phyloP scores from a whole-genome alignment of 2,113 vertebrate genomes.

The Dermatemys mawii region DNA sequence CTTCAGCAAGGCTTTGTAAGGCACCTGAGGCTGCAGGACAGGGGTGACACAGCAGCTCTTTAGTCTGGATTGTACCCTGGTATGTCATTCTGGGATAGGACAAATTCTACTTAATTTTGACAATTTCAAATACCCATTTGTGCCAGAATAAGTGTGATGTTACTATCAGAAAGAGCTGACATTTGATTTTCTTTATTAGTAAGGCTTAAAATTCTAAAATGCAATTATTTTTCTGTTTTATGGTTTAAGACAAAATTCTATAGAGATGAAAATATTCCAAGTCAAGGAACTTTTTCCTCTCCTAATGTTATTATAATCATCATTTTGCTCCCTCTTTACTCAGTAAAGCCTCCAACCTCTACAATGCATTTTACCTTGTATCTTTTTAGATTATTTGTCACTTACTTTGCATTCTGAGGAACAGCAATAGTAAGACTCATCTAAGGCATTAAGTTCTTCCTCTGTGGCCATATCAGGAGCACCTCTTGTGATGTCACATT shows the following conservation, averaged over 20 bases:
- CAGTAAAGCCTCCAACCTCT: not conserved
- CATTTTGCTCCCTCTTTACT: not conserved
- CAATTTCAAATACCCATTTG: not conserved
- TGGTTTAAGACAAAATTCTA: not conserved
- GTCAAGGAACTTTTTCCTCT: not conserved
- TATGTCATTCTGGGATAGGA: not conserved
- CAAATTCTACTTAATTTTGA: not conserved
- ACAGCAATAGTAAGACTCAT: not conserved
- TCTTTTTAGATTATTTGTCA: not conserved
- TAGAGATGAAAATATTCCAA: not conserved
- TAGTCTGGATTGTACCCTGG: not conserved
- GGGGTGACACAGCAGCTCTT: not conserved
- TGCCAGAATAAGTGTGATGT: not conserved
- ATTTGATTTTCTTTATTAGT: not conserved
- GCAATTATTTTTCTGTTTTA: not conserved
- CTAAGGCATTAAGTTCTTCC: not conserved
- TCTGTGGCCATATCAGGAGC: constrained; percentile 28
- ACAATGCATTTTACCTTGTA: not conserved
- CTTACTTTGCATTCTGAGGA: constrained; percentile 17
- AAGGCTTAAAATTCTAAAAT: not conserved
- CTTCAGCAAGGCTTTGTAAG: not conserved
- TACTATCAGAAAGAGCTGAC: not conserved
- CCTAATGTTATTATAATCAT: not conserved
- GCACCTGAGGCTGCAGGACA: not conserved
- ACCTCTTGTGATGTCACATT: constrained; percentile 5